Evolutionary conservation across 2,113 vertebrate genomes (phyloP).

Genomic region (Aldabrachelys gigantea): DNA sequence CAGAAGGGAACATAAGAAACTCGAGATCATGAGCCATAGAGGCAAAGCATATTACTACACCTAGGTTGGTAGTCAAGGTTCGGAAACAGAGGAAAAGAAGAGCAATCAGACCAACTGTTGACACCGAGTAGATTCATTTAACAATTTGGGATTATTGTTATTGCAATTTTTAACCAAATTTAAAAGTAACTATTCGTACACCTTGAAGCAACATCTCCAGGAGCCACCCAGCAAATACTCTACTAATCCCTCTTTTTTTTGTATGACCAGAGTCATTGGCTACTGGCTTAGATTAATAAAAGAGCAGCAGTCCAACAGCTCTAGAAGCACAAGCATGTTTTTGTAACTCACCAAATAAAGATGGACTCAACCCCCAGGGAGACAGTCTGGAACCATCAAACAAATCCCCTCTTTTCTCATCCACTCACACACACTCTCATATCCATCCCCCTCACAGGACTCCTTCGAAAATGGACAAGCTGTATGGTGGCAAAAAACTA

Average conservation of each 20-base stretch:
- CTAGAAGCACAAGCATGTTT: background rate
- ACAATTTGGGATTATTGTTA: background rate
- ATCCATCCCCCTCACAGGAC: background rate
- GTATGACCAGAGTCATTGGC: rapidly evolving
- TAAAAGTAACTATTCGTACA: background rate
- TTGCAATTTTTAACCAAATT: background rate
- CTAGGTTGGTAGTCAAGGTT: background rate
- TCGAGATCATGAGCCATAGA: background rate
- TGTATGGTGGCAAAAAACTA: background rate
- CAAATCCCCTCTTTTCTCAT: background rate
- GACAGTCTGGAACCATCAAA: background rate
- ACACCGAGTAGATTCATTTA: background rate
- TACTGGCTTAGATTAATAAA: background rate
- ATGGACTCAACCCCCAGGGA: background rate
- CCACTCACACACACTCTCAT: background rate
- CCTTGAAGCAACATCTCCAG: background rate
- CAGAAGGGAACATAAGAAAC: background rate
- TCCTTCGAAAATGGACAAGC: background rate
- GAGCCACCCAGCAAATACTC: background rate
- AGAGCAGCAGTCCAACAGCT: background rate
- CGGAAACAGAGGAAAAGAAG: background rate
- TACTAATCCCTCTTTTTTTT: background rate
- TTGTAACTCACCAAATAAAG: background rate
- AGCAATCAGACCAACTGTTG: background rate
- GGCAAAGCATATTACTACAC: background rate